Base-by-base conservation (phyloP, 2,888 invertebrate genomes). In the Drosophila melanosoma region DNA sequence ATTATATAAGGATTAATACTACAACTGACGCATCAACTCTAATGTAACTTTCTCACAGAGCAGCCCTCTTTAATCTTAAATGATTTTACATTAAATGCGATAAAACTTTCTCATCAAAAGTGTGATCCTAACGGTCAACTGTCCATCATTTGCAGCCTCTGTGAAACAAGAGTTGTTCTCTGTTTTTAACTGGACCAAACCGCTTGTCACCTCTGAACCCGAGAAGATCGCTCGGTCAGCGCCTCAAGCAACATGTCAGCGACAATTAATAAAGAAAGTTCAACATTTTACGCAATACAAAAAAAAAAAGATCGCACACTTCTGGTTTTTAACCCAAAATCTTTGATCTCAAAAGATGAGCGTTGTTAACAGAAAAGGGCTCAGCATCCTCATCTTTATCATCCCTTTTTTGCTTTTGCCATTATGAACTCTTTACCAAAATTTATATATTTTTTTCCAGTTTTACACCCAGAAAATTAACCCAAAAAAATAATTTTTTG, bases 191-290 rank as follows among this genome's bases (percentile, higher is more conserved):
- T 87, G 90, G 83, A 84, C 86, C 86, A 79, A 79, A 36, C 67
- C 29, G 74, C 71, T 73, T 75, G 67, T 88, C 83, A 88, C 83
- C 89, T 83, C 66, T 78, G 76, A 76, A 72, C 87, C 58, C 0
- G 20, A 48, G 26, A 51, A 51, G 64, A 67, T 60, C 51, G n/a
- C n/a, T 67, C 59, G 67, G 53, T 64, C 69, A 59, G 29, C 48
- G 17, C 56, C 63, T 48, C 42, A 66, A 54, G 52, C 59, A 52
- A 60, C 64, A 77, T 79, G 79, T 86, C 81, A 81, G 45, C 73
- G 61, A 38, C 79, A 86, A 83, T 89, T 90, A 88, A 86, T 76
- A 76, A 77, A 73, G 71, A 90, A 90, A 87, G 87, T 90, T 90
- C 83, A 86, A 49, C 48, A 71, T 78, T 83, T 78, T 52, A 65